Evolutionary conservation across 2,797 vertebrate genomes (phyloP), one percentile per base, ranked within the genome.

Genomic region (Selene dorsalis): DNA sequence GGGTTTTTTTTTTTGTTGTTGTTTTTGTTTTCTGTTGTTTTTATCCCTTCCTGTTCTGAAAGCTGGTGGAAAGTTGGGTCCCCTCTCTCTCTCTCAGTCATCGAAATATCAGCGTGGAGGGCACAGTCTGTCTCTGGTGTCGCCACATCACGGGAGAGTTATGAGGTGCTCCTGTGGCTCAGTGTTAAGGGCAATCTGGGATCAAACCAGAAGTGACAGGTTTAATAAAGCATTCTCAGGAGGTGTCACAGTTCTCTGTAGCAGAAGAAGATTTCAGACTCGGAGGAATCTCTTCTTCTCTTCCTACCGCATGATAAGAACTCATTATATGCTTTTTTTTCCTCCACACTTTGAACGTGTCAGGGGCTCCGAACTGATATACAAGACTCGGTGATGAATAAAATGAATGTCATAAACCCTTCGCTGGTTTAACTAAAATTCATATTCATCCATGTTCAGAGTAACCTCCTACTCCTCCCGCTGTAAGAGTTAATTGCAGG

Each of bases 181-280:
- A n/a, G 43, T 57, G 75, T 59, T 50, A 66, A 77, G 60, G 64
- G 52, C 61, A 69, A 59, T 75, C 57, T 64, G 75, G 28, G 45
- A 82, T 78, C 71, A 79, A 79, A 87, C 60, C 59, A 73, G 48
- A 84, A 76, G 75, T 82, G 85, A 76, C 79, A 73, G 65, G 72
- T 61, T 64, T 70, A 79, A 82, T 84, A 76, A 73, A 62, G n/a
- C 50, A 22, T 66, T 50, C 20, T 61, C n/a, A 62, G 45, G 38
- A 55, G 20, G 55, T 56, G 66, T 59, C 74, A 75, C 66, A 38
- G 53, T 22, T 66, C 69, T 69, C 60, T 59, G 13, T 56, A 18
- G 52, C 63, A 62, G 61, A 41, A 45, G 7, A 76, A 16, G 43
- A 67, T 48, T 53, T 69, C 68, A 28, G 13, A 48, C 26, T 39